Base-by-base conservation (phyloP, 2,888 invertebrate species). In the Oscheius sp. region DNA sequence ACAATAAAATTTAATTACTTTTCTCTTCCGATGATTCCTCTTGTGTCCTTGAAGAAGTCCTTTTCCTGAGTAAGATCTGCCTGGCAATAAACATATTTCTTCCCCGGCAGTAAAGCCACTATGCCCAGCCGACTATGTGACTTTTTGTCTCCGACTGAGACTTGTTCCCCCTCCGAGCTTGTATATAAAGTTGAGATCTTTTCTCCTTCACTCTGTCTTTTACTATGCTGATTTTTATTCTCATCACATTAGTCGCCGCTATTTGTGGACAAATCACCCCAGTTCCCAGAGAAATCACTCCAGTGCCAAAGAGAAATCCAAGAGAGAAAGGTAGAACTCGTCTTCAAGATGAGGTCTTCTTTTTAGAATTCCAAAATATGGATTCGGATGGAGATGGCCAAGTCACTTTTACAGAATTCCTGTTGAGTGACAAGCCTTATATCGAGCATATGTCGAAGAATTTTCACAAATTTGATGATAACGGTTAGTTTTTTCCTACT, bases 401-500 rank as follows among this genome's bases (percentile, higher is more conserved):
- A 53, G 65, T 84, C 20, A 81, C 84, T 1, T 84, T 84, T 71
- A 81, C 81, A 10, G 84, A 84, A 61, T 84, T 83, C 66, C 68
- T 84, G 37, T 73, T 84, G 27, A 74, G 76, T 25, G 84, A 84
- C 46, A 78, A 82, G 8, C 78, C 82, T 10, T 84, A 78, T 57
- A 74, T 84, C 48, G 84, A 84, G 63, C 73, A 72, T 45, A 67
- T 69, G 27, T 75, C 75, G 0, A 58, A 72, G 58, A 57, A 65
- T 37, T 78, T 76, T 39, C 73, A 76, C 39, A 57, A 66, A 20
- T 76, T 72, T 37, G 76, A 78, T 65, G 45, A 31, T 6, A 73
- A 78, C 46, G 73, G 77, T 76, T 31, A 33, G 39, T 29, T 5
- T 12, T 17, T n/a, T 15, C 27, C 29, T 25, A 23, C 15, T 8